Percentiles rank a stretch among this genome's conserved stretches.
These are phyloP conservation scores for Meloe dianella DNA, from an alignment of 2,888 invertebrate species.

Conservation along the genomic window DNA sequence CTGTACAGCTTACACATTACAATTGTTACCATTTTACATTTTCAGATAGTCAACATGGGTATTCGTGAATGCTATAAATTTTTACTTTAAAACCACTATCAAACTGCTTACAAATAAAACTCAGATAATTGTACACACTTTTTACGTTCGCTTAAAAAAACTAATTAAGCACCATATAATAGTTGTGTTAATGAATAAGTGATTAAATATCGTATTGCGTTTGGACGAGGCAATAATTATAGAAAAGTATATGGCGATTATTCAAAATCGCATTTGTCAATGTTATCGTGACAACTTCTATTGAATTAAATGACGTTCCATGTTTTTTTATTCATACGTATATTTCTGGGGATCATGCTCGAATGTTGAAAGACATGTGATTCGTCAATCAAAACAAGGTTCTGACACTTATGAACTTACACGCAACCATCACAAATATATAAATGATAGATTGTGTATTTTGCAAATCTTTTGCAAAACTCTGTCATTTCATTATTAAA, in stretches of 20 bases:
- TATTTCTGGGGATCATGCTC: conserved; percentile 39
- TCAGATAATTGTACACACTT: not conserved
- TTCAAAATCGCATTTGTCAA: conserved; percentile 55
- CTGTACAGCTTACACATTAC: conserved; percentile 6
- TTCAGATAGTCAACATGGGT: not conserved
- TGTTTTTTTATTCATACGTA: conserved; percentile 41
- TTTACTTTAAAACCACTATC: not conserved
- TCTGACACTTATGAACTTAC: conserved; percentile 39
- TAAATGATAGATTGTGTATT: conserved; percentile 46
- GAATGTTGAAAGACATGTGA: conserved; percentile 45
- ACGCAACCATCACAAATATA: conserved; percentile 41
- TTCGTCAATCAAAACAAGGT: conserved; percentile 48
- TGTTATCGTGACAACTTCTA: conserved; percentile 53
- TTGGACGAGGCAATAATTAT: conserved; percentile 30
- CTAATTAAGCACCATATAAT: not conserved
- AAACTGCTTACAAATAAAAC: not conserved
- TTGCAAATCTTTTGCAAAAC: conserved; percentile 14
- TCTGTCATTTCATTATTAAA: too few relatives aligned
- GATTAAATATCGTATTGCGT: conserved; percentile 33
- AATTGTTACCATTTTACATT: conserved; percentile 15
- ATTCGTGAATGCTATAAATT: not conserved
- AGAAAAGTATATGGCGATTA: conserved; percentile 34
- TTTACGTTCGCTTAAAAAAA: not conserved
- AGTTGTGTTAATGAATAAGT: not conserved
- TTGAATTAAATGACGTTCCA: conserved; percentile 50